Evolutionary conservation across 2,113 vertebrate species (phyloP), one percentile per base, ranked within the genome.

Genomic region (Pheucticus melanocephalus): DNA sequence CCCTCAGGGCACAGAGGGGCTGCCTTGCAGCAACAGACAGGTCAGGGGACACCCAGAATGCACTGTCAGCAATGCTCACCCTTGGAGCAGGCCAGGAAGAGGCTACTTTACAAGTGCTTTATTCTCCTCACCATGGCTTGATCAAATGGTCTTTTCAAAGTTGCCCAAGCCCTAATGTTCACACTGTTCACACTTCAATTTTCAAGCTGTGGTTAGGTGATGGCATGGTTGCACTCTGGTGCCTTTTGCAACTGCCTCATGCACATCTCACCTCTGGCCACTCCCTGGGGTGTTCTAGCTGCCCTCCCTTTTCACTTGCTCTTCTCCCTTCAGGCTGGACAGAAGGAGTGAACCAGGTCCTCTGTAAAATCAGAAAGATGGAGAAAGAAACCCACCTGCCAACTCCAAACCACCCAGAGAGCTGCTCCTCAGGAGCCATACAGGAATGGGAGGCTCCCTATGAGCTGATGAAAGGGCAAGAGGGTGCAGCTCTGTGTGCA

Each of bases 1-100:
- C 16, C 33, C 0, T 0, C 16, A 22, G 35, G 13, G 25, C n/a
- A 78, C 6, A 33, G 8, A 5, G 10, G 8, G 33, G 11, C 15
- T 86, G 51, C 15, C 35, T 39, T 59, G 27, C 21, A 75, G 60
- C 4, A 21, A 11, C 8, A 39, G 12, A 9, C 14, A 37, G 11
- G 16, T 22, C 3, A 5, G 17, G 21, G 25, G 1, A 6, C 57
- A 78, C 27, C 25, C 57, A 39, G 35, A 54, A 19, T 44, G 10
- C 51, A 3, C 42, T 14, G 3, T 8, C 24, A 64, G 23, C 27
- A 21, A 13, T 18, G 24, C 1, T 40, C 22, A 44, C 54, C 33
- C 12, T 75, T 60, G 51, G 24, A 86, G 35, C 19, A 44, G 16
- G 16, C 37, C 27, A 64, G 33, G 47, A 18, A 14, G 39, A 60